Conservation (phyloP, 2,113 vertebrate species). For the Ploceus nigricollis region DNA sequence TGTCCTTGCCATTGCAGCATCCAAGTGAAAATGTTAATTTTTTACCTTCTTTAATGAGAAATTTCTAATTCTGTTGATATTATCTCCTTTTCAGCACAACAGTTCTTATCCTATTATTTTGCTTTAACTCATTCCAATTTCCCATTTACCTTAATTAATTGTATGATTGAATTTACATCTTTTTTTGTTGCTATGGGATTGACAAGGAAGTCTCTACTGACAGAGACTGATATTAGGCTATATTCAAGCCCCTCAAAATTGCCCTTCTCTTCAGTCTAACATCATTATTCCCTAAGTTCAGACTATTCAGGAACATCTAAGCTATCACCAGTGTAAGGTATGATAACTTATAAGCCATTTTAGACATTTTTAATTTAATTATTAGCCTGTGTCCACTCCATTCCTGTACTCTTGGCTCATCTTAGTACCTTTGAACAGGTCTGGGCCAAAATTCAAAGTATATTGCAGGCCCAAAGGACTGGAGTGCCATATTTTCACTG, state of each 20-base stretch:
- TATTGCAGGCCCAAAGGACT: not conserved
- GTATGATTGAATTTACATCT: not conserved
- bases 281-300: not conserved
- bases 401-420: not conserved
- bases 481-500: not conserved
- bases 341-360: not conserved
- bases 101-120: not conserved
- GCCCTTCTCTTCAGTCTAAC: not conserved
- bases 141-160: not conserved
- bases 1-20: not conserved
- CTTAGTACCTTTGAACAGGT: not conserved
- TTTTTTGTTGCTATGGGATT: not conserved
- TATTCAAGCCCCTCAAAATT: not conserved
- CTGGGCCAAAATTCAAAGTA: not conserved
- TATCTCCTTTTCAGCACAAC: not conserved
- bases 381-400: not conserved
- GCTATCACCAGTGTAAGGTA: not conserved
- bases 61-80: not conserved
- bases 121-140: not conserved
- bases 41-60: not conserved
- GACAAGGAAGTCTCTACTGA: not conserved
- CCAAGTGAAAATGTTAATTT: not conserved
- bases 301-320: not conserved
- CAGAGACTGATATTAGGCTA: not conserved
- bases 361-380: not conserved